Conservation (phyloP, 1,140 invertebrate genomes). For the Cheumatopsyche charites region DNA sequence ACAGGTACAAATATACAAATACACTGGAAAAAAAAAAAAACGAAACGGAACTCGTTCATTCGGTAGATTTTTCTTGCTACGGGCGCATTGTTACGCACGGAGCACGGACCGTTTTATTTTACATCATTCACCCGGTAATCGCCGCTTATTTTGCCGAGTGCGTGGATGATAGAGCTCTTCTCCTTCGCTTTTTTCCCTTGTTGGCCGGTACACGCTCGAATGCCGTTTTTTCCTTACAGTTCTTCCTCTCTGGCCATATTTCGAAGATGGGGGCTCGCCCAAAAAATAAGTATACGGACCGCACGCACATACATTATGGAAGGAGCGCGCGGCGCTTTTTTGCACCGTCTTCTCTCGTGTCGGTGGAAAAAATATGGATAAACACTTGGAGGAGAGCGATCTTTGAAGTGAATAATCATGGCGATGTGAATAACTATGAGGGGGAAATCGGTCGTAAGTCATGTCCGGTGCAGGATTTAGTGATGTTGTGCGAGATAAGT, state of each 20-base stretch:
- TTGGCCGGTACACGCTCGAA: no score
- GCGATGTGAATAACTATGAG: neutral
- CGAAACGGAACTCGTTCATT: neutral
- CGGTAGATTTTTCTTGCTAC: neutral
- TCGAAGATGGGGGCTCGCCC: neutral
- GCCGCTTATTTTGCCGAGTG: conserved; percentile 22
- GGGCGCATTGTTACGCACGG: neutral
- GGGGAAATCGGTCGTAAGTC: conserved; percentile 30
- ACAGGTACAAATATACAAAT: neutral
- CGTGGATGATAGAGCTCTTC: conserved; percentile 15
- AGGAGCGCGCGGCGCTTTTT: neutral
- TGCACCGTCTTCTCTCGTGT: conserved; percentile 11
- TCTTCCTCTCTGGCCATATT: conserved; percentile 6
- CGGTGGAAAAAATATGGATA: neutral
- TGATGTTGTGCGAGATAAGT: conserved; percentile 26
- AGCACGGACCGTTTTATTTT: conserved; percentile 24
- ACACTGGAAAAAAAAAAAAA: neutral
- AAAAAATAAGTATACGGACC: neutral
- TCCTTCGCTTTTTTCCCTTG: neutral
- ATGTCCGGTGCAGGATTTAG: conserved; percentile 20
- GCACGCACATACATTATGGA: no score
- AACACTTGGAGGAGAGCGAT: conserved; percentile 3
- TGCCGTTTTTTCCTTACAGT: conserved; percentile 10
- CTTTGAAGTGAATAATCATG: conserved; percentile 19
- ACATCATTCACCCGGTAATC: conserved; percentile 29